Conservation (phyloP, 2,113 vertebrate genomes). For the Oenanthe oenanthe region DNA sequence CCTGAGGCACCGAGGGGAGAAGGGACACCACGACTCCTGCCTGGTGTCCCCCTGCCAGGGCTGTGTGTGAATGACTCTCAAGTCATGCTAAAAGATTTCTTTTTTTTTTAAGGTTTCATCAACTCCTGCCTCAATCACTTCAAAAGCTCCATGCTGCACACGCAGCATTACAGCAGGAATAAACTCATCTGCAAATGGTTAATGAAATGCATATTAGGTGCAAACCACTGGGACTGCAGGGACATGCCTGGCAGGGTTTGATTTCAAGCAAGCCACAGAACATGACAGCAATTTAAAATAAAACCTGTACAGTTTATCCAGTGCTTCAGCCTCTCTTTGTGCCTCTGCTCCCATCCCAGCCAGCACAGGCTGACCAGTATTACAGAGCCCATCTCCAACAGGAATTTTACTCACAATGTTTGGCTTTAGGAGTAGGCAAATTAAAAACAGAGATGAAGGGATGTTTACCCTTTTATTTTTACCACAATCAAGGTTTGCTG, state of each 20-base stretch:
- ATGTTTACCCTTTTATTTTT: neutral
- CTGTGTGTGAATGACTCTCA: accelerated
- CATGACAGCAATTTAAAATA: neutral
- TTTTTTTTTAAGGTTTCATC: neutral
- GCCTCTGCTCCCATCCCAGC: neutral
- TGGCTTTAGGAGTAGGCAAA: neutral
- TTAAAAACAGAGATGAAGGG: neutral
- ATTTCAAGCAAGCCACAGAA: neutral
- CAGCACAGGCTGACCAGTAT: neutral
- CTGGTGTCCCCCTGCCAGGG: neutral
- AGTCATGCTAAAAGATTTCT: accelerated
- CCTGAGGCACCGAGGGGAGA: too few species aligned
- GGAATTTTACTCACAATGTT: neutral
- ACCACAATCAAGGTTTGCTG: neutral
- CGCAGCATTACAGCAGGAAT: neutral
- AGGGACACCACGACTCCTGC: too few species aligned
- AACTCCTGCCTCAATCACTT: neutral
- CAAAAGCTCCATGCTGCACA: neutral
- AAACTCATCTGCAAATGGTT: neutral
- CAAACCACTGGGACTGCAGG: neutral
- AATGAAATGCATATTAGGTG: neutral
- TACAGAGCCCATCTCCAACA: neutral
- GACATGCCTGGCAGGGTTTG: neutral
- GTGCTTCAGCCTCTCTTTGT: neutral
- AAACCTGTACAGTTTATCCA: neutral